Evolutionary conservation across 2,888 invertebrate genomes (phyloP).

Genomic region (Calameuta idolon): DNA sequence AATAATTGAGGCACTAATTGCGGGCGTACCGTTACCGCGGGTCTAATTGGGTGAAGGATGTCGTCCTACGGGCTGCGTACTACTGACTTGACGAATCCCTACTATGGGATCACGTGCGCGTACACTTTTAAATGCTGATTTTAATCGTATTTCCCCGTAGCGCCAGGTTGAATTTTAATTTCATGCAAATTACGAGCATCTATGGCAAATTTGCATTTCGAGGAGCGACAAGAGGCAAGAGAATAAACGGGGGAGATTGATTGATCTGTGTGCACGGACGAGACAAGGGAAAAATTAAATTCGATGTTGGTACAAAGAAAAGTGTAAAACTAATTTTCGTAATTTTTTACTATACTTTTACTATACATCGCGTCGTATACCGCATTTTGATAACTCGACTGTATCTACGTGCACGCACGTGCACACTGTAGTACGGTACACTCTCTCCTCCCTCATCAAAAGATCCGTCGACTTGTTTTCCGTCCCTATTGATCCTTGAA

Average conservation of each 20-base stretch:
- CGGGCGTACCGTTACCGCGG: not conserved
- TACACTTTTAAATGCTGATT: slow-evolving; percentile 23
- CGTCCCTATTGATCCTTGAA: not conserved
- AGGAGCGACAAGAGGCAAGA: slow-evolving; percentile 16
- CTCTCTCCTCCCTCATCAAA: not conserved
- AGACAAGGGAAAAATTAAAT: slow-evolving; percentile 11
- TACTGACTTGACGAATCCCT: not conserved
- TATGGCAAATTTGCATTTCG: slow-evolving; percentile 20
- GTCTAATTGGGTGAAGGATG: not conserved
- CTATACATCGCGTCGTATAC: not conserved
- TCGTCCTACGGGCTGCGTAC: not conserved
- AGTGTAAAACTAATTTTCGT: too few relatives aligned
- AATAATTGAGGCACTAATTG: not conserved
- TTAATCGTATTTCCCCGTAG: slow-evolving; percentile 33
- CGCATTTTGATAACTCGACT: not conserved
- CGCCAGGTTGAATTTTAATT: slow-evolving; percentile 31
- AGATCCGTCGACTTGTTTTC: not conserved
- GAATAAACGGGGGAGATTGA: not conserved
- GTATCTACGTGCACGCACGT: not conserved
- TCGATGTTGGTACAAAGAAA: not conserved
- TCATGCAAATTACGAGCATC: slow-evolving; percentile 31
- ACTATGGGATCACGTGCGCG: not conserved
- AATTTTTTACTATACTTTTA: not conserved
- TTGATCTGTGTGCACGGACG: not conserved
- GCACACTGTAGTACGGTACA: too few relatives aligned